Base-by-base conservation (phyloP, 53 echinoderm and acorn worm genomes). In the Glandiceps talaboti region DNA sequence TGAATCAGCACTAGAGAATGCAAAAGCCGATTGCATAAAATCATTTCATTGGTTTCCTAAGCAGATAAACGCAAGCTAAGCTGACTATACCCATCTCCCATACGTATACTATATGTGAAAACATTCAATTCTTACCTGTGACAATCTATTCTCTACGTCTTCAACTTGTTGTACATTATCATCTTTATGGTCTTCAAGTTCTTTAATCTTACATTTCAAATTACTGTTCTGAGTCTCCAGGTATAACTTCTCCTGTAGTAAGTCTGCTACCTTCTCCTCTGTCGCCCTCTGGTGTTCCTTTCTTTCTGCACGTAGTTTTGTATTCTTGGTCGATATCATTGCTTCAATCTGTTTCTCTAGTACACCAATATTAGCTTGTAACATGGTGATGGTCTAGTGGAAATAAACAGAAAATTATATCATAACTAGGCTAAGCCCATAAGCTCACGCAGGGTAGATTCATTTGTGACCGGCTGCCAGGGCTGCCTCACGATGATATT, bases 261-360 rank as follows among this genome's bases (percentile, higher is more conserved):
- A 78, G 77, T 99, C 93, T 1, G 99, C 86, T 1, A 94, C 73
- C 74, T 88, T 89, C 82, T 99, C 99, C 28, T 86, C 86, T 33
- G 89, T 93, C 31, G 76, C 87, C 30, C 91, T 81, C 76, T 90
- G 84, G 85, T 87, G 83, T 83, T 92, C 86, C 27, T 92, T 92
- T 28, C 89, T 74, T 74, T 99, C 93, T 30, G 89, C 83, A 28
- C 84, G 82, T 1, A 91, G 77, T 32, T 86, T 74, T 31, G 85
- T 73, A 75, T 86, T 78, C 31, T 87, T 89, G 0, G 89, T 88
- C 1, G 89, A 81, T 26, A 99, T 85, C 87, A 91, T 94, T 77
- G 93, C 91, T 14, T 89, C 87, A 75, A 99, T 86, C 79, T 99
- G 93, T 29, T 83, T 74, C 82, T 99, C 93, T 1, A 99, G 79